Evolutionary conservation across 2,888 invertebrate species (phyloP), one percentile per base, ranked within the genome.

Genomic region (Caenorhabditis sp.): DNA sequence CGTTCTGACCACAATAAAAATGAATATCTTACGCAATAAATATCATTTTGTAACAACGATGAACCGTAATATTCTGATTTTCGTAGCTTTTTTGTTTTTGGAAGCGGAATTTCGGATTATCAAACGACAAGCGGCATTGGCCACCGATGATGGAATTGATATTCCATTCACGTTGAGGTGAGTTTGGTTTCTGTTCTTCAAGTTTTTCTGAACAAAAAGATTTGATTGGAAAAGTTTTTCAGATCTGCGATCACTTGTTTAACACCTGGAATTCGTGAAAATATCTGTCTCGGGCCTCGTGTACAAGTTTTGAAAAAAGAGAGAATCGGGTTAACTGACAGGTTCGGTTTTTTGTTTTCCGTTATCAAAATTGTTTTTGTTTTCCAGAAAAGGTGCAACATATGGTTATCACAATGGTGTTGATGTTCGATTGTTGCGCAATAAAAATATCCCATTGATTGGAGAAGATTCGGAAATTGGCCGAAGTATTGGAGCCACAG

Each of bases 321-420:
- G 51, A 58, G 74, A 37, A 68, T 81, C 10, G 80, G 78, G 1
- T 55, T 81, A 31, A 77, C 79, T 3, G 64, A 76, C 51, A 62
- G 66, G 65, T 58, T n/a, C n/a, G n/a, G n/a, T n/a, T 23, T 19
- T 53, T 3, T 6, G 12, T 53, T 6, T 2, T 53, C 12, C 19
- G 4, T 21, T 21, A 4, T 31, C 31, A 31, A 31, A 31, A 31
- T n/a, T n/a, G n/a, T 12, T 51, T 51, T 5, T 12, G 12, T 24
- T n/a, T n/a, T 58, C 37, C 23, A 60, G 79, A 26, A 69, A 77
- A 65, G 81, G 81, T 53, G 73, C 74, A 10, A 72, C 81, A 1
- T 82, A 79, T 66, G 81, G 81, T 1, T 82, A 82, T 74, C 76
- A 77, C 58, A 82, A 82, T 53, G 81, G 81, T 23, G 79, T 82